Evolutionary conservation across 2,113 vertebrate species (phyloP), one percentile per base, ranked within the genome.

Genomic region (Chunga burmeisteri): DNA sequence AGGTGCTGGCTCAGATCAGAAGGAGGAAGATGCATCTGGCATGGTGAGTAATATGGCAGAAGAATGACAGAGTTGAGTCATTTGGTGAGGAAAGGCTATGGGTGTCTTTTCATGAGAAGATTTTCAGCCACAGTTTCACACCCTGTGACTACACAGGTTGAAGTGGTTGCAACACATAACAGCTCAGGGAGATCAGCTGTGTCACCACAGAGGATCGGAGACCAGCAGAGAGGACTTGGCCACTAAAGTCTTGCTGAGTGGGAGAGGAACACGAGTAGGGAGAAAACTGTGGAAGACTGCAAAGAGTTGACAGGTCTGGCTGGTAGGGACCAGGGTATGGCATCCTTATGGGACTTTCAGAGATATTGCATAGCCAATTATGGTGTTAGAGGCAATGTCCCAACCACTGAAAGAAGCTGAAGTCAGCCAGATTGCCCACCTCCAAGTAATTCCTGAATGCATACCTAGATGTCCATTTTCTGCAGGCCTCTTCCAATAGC

Each of bases 121-220:
- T 27, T 87, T 52, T 86, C 55, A 93, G 38, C n/a, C 72, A 59
- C 58, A 68, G 29, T 87, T 96, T 96, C 93, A 85, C 19, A 66
- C 46, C 21, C 30, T 75, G 23, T 92, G 66, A 59, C 38, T 67
- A 81, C 56, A 56, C 52, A 81, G 70, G 68, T 29, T 68, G 65
- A 93, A 66, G 65, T 47, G 40, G 6, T 59, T 95, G 42, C 50
- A 88, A 68, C 34, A 58, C 11, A 6, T 22, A 63, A 66, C 29
- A 81, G 42, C 81, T 84, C 49, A 86, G 40, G 21, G 29, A 81
- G 20, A 75, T 4, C 27, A 85, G 52, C 36, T 90, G 78, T 49
- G 62, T 50, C 78, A 81, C 78, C 78, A 75, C 16, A 71, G 81
- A 91, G 47, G 68, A 52, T 75, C 29, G 67, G n/a, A 93, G 47